Conservation (phyloP, 2,113 vertebrate species). For the Protomyctophum bolini region DNA sequence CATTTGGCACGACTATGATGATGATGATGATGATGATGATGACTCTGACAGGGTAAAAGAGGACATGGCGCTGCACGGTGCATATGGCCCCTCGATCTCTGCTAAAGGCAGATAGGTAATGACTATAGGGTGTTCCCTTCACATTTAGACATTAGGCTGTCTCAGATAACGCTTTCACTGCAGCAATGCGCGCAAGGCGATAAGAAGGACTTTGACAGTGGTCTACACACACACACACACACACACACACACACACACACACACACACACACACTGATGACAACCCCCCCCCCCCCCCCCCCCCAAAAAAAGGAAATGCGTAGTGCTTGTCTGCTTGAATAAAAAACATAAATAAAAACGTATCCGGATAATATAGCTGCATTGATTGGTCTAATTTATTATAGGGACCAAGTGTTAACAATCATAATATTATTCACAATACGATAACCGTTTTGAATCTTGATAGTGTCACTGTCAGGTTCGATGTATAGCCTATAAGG, state of each 20-base stretch:
- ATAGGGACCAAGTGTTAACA: no score
- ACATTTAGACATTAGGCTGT: constrained; percentile 69
- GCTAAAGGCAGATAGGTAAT: constrained; percentile 77
- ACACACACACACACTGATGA: neutral
- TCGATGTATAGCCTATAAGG: no score
- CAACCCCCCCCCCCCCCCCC: neutral
- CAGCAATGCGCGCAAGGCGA: constrained; percentile 77
- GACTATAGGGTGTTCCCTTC: constrained; percentile 77
- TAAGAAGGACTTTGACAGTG: constrained; percentile 78
- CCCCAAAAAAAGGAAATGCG: neutral
- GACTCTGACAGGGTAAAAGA: constrained; percentile 35
- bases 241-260: neutral
- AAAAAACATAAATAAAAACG: no score
- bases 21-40: neutral
- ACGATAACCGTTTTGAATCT: no score
- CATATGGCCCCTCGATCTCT: constrained; percentile 59
- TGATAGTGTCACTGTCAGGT: no score
- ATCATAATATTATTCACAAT: no score
- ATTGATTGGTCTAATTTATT: no score
- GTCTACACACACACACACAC: neutral
- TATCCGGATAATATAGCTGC: no score
- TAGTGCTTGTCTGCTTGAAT: neutral
- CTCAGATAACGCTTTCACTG: constrained; percentile 78
- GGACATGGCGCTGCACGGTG: constrained; percentile 44
- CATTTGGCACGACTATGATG: no score